These are phyloP conservation scores for Oceanodroma tethys DNA, from an alignment of 2,113 vertebrate species.

Conservation along the genomic window DNA sequence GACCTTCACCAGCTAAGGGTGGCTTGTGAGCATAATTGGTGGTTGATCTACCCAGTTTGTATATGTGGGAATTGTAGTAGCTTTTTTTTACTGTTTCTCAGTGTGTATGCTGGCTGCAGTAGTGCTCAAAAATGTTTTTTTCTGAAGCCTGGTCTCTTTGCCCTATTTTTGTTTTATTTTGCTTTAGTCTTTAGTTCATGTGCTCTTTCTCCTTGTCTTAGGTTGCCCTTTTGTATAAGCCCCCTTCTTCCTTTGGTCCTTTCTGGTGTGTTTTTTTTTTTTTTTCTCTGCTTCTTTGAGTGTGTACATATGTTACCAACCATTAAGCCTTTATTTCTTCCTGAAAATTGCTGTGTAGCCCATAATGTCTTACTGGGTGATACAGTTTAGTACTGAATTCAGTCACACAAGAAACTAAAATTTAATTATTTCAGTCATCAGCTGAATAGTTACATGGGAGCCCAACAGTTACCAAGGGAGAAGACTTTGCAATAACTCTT, in stretches of 20 bases:
- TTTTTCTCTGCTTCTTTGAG: background rate
- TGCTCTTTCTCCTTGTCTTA: background rate
- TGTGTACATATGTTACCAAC: background rate
- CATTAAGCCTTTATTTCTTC: background rate
- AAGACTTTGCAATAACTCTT: background rate
- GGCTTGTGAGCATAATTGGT: background rate
- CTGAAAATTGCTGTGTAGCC: background rate
- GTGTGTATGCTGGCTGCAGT: fast-evolving
- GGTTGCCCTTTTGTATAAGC: background rate
- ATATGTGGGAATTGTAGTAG: background rate
- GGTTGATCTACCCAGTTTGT: background rate
- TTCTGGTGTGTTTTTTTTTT: background rate
- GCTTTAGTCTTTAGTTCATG: background rate
- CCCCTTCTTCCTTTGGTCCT: background rate
- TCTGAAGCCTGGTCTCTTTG: background rate
- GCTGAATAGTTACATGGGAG: background rate
- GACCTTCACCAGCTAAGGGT: too few relatives aligned
- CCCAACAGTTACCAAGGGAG: background rate
- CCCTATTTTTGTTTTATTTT: background rate
- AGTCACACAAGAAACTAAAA: background rate
- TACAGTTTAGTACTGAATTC: background rate
- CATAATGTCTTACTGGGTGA: background rate
- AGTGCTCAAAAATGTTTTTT: background rate
- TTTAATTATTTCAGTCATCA: background rate
- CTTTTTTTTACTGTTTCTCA: background rate